phyloP scores from a whole-genome alignment of 2,888 invertebrate genomes.

The Apodemia zela region DNA sequence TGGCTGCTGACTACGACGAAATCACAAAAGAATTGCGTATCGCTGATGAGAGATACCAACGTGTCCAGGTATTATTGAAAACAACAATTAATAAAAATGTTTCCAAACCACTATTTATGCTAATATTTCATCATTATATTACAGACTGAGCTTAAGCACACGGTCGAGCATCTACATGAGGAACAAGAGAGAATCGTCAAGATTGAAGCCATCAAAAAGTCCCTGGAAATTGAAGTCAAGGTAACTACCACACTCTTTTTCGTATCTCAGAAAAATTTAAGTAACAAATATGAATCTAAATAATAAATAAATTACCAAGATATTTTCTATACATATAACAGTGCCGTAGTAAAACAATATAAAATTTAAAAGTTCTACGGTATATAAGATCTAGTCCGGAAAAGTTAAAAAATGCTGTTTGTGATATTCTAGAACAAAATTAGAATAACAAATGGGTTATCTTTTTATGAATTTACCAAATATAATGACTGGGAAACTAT shows the following conservation, averaged over 20 bases:
- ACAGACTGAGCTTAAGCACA: conserved; percentile 94
- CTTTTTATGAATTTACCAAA: no score
- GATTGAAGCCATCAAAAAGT: conserved; percentile 98
- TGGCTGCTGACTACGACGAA: conserved; percentile 98
- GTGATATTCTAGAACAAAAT: no score
- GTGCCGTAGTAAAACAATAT: no score
- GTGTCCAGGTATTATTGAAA: conserved; percentile 82
- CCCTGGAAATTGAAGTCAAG: conserved; percentile 98
- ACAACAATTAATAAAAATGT: neutral
- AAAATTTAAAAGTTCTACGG: no score
- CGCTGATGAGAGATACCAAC: conserved; percentile 96
- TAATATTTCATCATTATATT: conserved; percentile 28
- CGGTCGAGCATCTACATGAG: conserved; percentile 95
- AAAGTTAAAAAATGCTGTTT: no score
- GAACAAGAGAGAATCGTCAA: conserved; percentile 98
- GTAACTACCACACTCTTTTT: conserved; percentile 42
- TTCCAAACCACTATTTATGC: neutral
- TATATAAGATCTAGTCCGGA: no score
- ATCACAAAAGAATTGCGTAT: conserved; percentile 96
- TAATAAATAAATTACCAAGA: neutral
- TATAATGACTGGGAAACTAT: no score
- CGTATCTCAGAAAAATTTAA: no score
- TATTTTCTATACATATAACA: no score
- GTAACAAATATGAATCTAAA: no score
- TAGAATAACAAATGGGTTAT: no score